Base-by-base conservation (phyloP, 1,140 invertebrate species). In the Parasteatoda tepidariorum region DNA sequence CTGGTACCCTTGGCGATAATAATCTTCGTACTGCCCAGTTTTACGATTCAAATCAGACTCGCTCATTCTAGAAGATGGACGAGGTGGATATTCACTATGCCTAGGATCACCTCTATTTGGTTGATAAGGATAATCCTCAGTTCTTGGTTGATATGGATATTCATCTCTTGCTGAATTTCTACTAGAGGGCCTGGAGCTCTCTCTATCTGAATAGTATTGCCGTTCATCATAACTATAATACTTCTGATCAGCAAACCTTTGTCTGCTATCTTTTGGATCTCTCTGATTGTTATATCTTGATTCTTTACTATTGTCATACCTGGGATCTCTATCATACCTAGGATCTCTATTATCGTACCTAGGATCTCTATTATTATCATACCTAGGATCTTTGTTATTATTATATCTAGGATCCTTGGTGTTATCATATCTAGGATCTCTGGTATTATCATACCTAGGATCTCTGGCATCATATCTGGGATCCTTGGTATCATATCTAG, bases 161-260 rank as follows among this genome's bases (percentile, higher is more conserved):
- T 82, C 78, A 5, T 71, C 59, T 75, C 87, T 86, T 38, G 86
- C 76, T 30, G 87, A 87, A 55, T 85, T 70, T 73, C 88, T 84
- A 84, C 88, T 88, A 9, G 88, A 87, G 3, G 88, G 88, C 33
- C 88, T 85, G 7, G 88, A 88, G 57, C 86, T 87, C 33, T 85
- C 79, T 55, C 85, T 84, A 24, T 87, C 85, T n/a, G 83, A 59
- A 54, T 86, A 85, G 68, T 84, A 86, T 30, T 86, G 59, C 54
- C 87, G 75, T 24, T 86, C 86, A 76, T 88, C 82, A 78, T 70
- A 76, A 38, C 85, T 70, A 6, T 83, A 85, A 71, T 88, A 86
- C 67, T 86, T 85, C 31, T 88, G 81, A 33, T 84, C 78, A 22
- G 61, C 33, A 66, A 55, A 70, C 18, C 62, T 66, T 11, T 85